Evolutionary conservation across 2,113 vertebrate genomes (phyloP), one percentile per base, ranked within the genome.

Genomic region (Esox niger): DNA sequence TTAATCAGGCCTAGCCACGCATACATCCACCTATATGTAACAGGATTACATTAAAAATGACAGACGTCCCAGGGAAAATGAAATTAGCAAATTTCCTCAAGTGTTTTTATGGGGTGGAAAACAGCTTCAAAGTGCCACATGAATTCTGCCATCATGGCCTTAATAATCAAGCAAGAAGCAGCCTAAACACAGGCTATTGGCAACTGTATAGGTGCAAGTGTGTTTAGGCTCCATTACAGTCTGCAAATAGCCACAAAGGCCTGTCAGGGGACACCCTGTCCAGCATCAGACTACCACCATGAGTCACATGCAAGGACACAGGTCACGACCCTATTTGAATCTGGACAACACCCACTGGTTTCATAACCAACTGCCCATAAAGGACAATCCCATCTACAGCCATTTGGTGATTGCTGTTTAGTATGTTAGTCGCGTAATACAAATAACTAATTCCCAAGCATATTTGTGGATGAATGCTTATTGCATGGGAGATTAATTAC

Each of bases 81-180:
- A 2, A 20, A 52, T 52, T 9, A 15, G 5, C 2, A 6, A 52
- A 20, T 6, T 49, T 49, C n/a, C n/a, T 49, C 17, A n/a, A 49
- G 7, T 52, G 7, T 52, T 4, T 23, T 52, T 52, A 52, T 52
- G 15, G 6, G n/a, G 47, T 52, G 47, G 47, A 52, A 52, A 21
- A 7, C n/a, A 52, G 47, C 47, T 6, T 21, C 47, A 21, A 21
- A 15, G 29, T 10, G 29, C n/a, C 57, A 20, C 57, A 30, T n/a
- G 20, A 29, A 30, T 70, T 56, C 63, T 62, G 66, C 47, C 32
- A 52, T 71, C 71, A 71, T 55, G 57, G 33, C 64, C 33, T 60
- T 38, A 11, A 31, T 82, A 80, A 87, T 85, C 77, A 66, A 43
- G 74, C 74, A 80, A 81, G 76, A 66, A 61, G 77, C 69, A 59